A percentile compares a stretch with the other conserved stretches of the same genome.
These are phyloP conservation scores for Philypnodon macrostomus DNA, from an alignment of 2,797 vertebrate genomes.

Conservation along the genomic window DNA sequence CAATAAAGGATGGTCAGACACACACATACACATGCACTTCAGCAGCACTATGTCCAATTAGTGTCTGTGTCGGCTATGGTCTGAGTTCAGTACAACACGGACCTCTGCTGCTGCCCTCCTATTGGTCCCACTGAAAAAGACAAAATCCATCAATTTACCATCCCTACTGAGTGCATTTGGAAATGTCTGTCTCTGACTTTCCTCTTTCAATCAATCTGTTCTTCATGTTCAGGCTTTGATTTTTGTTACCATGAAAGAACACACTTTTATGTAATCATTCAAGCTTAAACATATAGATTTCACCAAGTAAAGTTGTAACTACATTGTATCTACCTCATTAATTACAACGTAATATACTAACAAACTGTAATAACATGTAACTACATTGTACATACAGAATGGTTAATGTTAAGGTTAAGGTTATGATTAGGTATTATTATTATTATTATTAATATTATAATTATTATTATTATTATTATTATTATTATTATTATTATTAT, in stretches of 20 bases:
- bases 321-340: too few relatives aligned
- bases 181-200: slow-evolving; percentile 23
- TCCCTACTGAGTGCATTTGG: slow-evolving; percentile 33
- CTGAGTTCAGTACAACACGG: slow-evolving; percentile 36
- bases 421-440: too few relatives aligned
- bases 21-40: slow-evolving; percentile 1
- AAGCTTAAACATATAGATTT: neutral
- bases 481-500: too few relatives aligned
- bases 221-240: slow-evolving; percentile 22
- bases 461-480: too few relatives aligned
- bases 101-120: slow-evolving; percentile 27
- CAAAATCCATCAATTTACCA: slow-evolving; percentile 50
- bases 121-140: slow-evolving; percentile 45
- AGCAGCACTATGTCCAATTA: slow-evolving; percentile 42
- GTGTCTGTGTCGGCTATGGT: slow-evolving; percentile 35
- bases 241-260: slow-evolving; percentile 17
- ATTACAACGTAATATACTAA: too few relatives aligned
- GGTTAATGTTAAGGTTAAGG: too few relatives aligned
- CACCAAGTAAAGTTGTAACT: neutral
- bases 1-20: slow-evolving; percentile 4
- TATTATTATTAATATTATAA: too few relatives aligned
- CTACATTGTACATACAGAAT: too few relatives aligned
- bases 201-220: slow-evolving; percentile 17
- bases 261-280: too few relatives aligned
- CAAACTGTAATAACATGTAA: too few relatives aligned